These are phyloP conservation scores for Grammomys surdaster DNA, from an alignment of 2,113 vertebrate species.

Conservation along the genomic window DNA sequence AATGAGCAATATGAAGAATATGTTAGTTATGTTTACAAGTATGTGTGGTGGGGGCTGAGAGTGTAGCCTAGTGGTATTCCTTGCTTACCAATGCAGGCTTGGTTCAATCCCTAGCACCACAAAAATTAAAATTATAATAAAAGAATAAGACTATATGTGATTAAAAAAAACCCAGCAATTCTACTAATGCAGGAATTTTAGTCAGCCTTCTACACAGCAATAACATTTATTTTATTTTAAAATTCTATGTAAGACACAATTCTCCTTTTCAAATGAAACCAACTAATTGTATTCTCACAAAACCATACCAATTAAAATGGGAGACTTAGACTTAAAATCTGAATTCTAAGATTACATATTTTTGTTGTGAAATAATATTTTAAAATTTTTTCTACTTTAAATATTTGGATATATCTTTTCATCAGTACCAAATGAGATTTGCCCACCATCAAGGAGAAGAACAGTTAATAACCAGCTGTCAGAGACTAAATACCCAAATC, in stretches of 20 bases:
- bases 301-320: not conserved
- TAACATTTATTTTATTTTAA: constrained; percentile 43
- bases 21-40: constrained; percentile 20
- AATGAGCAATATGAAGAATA: not conserved
- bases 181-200: constrained; percentile 25
- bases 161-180: not conserved
- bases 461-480: not conserved
- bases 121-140: not conserved
- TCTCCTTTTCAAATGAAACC: not conserved
- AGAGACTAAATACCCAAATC: not conserved
- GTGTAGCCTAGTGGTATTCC: no score
- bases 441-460: not conserved
- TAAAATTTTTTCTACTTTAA: not conserved
- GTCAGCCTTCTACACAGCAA: not conserved
- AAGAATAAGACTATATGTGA: not conserved
- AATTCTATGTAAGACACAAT: constrained; percentile 14
- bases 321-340: not conserved
- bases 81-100: not conserved
- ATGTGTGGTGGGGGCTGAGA: not conserved
- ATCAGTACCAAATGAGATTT: constrained; percentile 42
- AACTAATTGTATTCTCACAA: constrained; percentile 3
- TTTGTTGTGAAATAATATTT: not conserved
- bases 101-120: no score
- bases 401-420: not conserved
- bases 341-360: not conserved